These are phyloP conservation scores for Cyclina sinensis DNA, from an alignment of 1,140 invertebrate species.

Conservation along the genomic window DNA sequence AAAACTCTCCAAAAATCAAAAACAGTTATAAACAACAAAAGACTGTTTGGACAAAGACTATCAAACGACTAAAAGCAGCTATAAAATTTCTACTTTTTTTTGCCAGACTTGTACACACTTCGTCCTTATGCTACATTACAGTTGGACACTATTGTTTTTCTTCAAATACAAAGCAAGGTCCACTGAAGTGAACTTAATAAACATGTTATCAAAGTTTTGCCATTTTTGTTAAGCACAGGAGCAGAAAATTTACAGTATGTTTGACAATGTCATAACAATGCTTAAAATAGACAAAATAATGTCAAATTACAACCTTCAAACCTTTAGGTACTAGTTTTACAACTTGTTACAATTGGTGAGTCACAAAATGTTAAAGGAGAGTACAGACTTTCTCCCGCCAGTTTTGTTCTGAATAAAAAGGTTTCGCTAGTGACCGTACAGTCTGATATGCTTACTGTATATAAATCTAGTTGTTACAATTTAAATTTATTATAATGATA, in stretches of 20 bases:
- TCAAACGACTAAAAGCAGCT: neutral
- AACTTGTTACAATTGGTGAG: neutral
- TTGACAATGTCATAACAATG: neutral
- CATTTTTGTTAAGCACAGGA: constrained; percentile 8
- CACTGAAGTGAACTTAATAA: neutral
- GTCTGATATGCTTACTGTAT: no score
- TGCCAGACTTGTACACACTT: neutral
- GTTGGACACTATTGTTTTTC: neutral
- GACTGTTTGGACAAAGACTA: neutral
- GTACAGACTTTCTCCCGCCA: neutral
- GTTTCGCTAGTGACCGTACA: no score
- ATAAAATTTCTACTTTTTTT: neutral
- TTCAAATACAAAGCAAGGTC: neutral
- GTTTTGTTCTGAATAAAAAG: no score
- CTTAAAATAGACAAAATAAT: constrained; percentile 1
- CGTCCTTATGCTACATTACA: neutral
- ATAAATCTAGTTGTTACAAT: no score
- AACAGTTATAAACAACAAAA: neutral
- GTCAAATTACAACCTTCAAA: neutral
- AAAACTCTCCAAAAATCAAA: neutral
- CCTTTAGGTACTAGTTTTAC: neutral
- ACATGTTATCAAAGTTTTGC: neutral
- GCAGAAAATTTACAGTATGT: neutral
- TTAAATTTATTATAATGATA: neutral
- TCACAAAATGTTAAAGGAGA: neutral